Conservation (phyloP, 92 coral and sea anemone genomes). For the Palythoa grandiflora region DNA sequence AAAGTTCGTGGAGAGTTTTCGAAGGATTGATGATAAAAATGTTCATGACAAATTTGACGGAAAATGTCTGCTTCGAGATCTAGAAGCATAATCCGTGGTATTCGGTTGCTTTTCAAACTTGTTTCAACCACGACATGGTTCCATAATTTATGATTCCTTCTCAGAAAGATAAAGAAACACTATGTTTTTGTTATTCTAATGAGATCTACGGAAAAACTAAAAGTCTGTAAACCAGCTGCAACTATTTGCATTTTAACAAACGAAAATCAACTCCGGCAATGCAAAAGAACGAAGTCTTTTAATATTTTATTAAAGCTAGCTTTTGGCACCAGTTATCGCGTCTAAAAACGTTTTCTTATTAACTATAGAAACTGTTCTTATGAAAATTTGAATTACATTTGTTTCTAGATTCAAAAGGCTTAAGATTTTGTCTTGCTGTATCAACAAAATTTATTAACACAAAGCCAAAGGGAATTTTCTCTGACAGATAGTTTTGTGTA, state of each 20-base stretch:
- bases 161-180: conserved; percentile 23
- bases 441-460: conserved; percentile 11
- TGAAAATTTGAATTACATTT: background rate
- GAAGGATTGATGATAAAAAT: conserved; percentile 16
- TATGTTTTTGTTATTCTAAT: conserved; percentile 71
- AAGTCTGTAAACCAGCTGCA: conserved; percentile 67
- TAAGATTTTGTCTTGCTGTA: background rate
- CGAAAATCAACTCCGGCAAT: conserved; percentile 51
- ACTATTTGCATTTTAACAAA: conserved; percentile 77
- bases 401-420: conserved; percentile 15
- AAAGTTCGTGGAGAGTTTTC: conserved; percentile 14
- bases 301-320: background rate
- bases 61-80: conserved; percentile 31
- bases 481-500: conserved; percentile 10
- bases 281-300: conserved; percentile 5
- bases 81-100: conserved; percentile 24
- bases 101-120: conserved; percentile 3
- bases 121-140: conserved; percentile 8
- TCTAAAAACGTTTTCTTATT: background rate
- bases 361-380: background rate
- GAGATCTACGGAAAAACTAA: conserved; percentile 47
- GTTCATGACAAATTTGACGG: conserved; percentile 3
- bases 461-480: conserved; percentile 7
- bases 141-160: conserved; percentile 36
- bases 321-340: background rate